Evolutionary conservation across 2,113 vertebrate species (phyloP), one percentile per base, ranked within the genome.

Genomic region (Aplodontia rufa): DNA sequence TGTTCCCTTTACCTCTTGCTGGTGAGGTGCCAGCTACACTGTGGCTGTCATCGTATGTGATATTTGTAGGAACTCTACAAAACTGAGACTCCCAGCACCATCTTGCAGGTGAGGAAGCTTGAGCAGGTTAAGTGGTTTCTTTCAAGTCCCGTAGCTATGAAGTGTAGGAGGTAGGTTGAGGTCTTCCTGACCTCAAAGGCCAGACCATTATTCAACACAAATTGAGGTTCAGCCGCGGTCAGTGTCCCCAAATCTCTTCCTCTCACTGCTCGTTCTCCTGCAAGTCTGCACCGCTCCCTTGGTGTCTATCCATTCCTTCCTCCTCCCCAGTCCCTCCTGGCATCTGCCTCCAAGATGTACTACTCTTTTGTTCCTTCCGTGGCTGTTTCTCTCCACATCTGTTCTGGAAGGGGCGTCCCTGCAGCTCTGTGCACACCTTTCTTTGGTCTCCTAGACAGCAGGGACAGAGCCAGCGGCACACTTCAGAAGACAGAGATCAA

Each of bases 201-300:
- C 0, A 35, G 69, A 13, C 5, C 5, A 3, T 20, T 8, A 35
- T 5, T 45, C 40, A 24, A 2, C 1, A 75, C 0, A 11, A 20
- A 51, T 11, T 26, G 9, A 3, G 5, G 37, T 69, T 20, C 40
- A 64, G 71, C 13, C 47, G 58, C 69, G 66, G 64, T 37, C 60
- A 12, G 35, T 1, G 19, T 8, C 24, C 24, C 37, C 24, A 32
- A 7, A 19, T 6, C 19, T 16, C 68, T 60, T 69, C 30, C 28
- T 10, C n/a, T 53, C 13, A 3, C 7, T 47, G 58, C 30, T 42
- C 45, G 24, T 32, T 42, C 47, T 32, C 58, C 55, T 35, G 12
- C 30, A 37, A 12, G 30, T 71, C 60, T 0, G 8, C 30, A 19
- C 30, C 20, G n/a, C 53, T 17, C 30, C n/a, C 49, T 64, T 1